Percentiles rank a stretch among this genome's conserved stretches.
These are phyloP conservation scores for Crax fasciolata DNA, from an alignment of 2,797 vertebrate genomes.

Conservation along the genomic window DNA sequence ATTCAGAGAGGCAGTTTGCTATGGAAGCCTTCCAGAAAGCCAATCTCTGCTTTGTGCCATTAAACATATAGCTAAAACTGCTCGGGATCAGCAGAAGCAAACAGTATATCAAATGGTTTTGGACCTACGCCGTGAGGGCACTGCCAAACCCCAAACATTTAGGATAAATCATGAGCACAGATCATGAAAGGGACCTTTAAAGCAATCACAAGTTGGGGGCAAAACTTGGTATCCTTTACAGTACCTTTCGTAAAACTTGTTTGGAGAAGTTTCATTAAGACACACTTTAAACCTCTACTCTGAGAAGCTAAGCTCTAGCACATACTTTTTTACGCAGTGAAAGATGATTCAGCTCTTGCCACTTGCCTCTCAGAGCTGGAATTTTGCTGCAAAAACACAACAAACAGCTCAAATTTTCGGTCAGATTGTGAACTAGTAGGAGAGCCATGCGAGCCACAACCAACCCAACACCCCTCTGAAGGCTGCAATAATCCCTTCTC, in stretches of 20 bases:
- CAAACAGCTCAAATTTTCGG: rapidly evolving
- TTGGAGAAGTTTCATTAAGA: constrained; percentile 20
- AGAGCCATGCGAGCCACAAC: rapidly evolving
- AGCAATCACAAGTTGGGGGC: neutral
- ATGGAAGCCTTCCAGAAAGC: constrained; percentile 60
- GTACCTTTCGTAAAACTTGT: neutral
- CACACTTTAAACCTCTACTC: neutral
- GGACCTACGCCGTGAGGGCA: neutral
- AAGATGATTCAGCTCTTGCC: neutral
- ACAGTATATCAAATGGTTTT: constrained; percentile 16
- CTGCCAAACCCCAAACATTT: constrained; percentile 62
- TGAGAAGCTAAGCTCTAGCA: neutral
- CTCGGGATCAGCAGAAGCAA: constrained; percentile 41
- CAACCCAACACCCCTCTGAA: neutral
- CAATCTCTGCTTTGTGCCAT: neutral
- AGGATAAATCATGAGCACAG: constrained; percentile 37
- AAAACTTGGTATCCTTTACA: neutral
- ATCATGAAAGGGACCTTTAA: constrained; percentile 57
- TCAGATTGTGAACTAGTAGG: neutral
- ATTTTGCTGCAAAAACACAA: neutral
- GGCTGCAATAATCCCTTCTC: neutral
- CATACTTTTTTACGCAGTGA: neutral
- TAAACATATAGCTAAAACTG: constrained; percentile 38
- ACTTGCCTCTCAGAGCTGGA: neutral
- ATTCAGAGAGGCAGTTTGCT: neutral